Conservation (phyloP, 2,888 invertebrate species). For the Tryphoninae sp. region DNA sequence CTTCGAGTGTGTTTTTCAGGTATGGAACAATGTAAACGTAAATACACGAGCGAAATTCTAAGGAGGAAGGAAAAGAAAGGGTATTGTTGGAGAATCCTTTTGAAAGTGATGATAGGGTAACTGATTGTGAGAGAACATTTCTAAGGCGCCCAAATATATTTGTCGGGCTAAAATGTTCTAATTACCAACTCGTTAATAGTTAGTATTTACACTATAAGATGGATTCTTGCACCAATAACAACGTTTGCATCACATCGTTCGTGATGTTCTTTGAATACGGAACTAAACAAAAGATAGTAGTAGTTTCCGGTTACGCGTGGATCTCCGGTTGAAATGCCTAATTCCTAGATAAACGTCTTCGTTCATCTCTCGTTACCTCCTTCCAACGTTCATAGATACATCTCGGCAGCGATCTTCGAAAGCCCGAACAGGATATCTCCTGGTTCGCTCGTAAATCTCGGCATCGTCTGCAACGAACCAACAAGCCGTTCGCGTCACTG, state of each 20-base stretch:
- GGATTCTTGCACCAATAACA: not conserved
- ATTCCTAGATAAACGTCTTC: not conserved
- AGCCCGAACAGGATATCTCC: slow-evolving; percentile 36
- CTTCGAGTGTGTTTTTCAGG: slow-evolving; percentile 2
- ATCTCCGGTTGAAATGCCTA: not conserved
- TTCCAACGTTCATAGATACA: slow-evolving; percentile 11
- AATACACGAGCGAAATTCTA: slow-evolving; percentile 3
- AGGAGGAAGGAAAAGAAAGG: slow-evolving; percentile 21
- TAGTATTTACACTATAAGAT: not conserved
- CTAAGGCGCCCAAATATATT: slow-evolving; percentile 39
- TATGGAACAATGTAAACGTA: slow-evolving; percentile 14
- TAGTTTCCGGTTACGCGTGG: not conserved
- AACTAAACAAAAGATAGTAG: not conserved
- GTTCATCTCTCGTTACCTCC: not conserved
- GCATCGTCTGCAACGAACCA: slow-evolving; percentile 48
- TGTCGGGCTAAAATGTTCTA: slow-evolving; percentile 67
- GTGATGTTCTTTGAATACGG: not conserved
- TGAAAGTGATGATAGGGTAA: slow-evolving; percentile 13
- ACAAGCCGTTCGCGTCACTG: slow-evolving; percentile 46
- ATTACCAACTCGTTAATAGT: slow-evolving; percentile 63
- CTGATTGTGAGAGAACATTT: slow-evolving; percentile 16
- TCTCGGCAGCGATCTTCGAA: slow-evolving; percentile 35
- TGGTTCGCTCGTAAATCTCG: slow-evolving; percentile 55
- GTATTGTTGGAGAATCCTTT: not conserved
- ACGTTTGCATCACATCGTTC: too few species aligned